A percentile compares a stretch with the other conserved stretches of the same genome.
Evolutionary conservation across 2,113 vertebrate genomes (phyloP).

Genomic region (Stegostoma tigrinum): DNA sequence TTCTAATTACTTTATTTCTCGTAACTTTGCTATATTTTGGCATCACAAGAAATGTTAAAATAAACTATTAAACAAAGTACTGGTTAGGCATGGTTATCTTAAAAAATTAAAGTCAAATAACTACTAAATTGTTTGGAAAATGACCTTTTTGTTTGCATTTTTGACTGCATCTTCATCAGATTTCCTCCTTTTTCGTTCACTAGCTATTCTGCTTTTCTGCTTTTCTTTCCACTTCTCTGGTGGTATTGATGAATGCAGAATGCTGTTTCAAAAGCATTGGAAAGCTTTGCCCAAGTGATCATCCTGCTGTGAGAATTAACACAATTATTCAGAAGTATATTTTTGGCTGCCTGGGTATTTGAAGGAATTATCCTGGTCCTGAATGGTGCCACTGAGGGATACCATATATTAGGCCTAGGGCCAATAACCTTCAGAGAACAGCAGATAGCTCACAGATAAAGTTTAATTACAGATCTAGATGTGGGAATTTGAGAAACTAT

Average conservation of each 20-base stretch:
- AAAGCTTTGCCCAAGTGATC: neutral
- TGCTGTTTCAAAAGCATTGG: neutral
- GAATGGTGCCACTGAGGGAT: too few relatives aligned
- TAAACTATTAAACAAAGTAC: neutral
- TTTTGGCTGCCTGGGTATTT: too few relatives aligned
- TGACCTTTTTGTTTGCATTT: neutral
- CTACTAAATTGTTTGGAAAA: neutral
- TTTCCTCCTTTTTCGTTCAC: neutral
- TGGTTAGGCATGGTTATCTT: neutral
- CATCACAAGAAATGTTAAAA: neutral
- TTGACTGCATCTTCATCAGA: neutral
- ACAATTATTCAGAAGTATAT: neutral
- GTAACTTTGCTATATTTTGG: neutral
- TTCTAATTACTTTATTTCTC: neutral
- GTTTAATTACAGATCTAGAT: too few relatives aligned
- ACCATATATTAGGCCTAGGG: too few relatives aligned
- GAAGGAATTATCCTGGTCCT: too few relatives aligned
- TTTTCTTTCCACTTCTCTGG: neutral
- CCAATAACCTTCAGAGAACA: too few relatives aligned
- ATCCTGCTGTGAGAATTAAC: neutral
- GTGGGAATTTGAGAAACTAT: too few relatives aligned
- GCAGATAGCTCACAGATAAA: too few relatives aligned
- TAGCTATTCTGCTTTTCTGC: neutral
- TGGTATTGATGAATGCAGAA: neutral
- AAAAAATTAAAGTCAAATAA: neutral